Percentiles rank a stretch among this genome's conserved stretches.
phyloP scores from a whole-genome alignment of 2,797 vertebrate species.

The Acanthurus lineatus region DNA sequence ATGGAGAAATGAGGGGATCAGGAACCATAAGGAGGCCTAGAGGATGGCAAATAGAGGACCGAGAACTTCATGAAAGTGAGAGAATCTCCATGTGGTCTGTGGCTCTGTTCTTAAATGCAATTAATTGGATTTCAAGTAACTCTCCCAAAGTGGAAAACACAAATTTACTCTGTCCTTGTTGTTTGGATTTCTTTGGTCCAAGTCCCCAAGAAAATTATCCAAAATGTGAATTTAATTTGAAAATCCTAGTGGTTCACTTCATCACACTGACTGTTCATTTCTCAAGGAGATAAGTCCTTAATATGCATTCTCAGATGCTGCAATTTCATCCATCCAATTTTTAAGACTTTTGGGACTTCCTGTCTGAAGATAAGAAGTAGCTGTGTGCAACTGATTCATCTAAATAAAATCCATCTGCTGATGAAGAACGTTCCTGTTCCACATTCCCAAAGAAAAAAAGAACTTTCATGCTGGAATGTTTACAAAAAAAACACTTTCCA shows the following conservation, averaged over 20 bases:
- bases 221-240: not conserved
- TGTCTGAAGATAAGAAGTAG: not conserved
- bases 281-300: not conserved
- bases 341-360: conserved; percentile 1
- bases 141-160: not conserved
- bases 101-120: conserved; percentile 2
- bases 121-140: not conserved
- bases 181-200: no score
- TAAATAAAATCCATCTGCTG: not conserved
- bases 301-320: not conserved
- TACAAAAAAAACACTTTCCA: not conserved
- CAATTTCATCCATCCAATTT: not conserved
- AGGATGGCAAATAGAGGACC: not conserved
- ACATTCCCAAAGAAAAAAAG: not conserved
- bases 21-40: not conserved
- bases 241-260: not conserved
- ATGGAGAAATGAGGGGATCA: not conserved
- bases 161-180: not conserved
- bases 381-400: conserved; percentile 6
- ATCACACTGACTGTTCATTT: not conserved
- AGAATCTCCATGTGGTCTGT: not conserved
- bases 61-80: not conserved
- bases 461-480: no score
- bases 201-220: not conserved
- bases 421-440: not conserved